phyloP scores from a whole-genome alignment of 1,140 invertebrate species.

The Leptinotarsa lineolata region DNA sequence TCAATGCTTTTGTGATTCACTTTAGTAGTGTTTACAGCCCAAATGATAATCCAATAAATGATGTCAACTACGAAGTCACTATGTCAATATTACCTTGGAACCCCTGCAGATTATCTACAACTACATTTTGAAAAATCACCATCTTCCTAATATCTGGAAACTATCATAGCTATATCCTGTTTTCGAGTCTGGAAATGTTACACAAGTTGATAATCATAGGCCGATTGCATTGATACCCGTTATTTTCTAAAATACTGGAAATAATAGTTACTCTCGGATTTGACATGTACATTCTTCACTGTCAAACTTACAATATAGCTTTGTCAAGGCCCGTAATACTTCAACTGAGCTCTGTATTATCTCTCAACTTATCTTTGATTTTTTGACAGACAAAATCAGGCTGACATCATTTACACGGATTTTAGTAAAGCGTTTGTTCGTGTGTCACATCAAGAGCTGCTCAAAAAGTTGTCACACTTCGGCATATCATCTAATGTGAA shows the following conservation, averaged over 20 bases:
- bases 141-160: neutral
- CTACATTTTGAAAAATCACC: neutral
- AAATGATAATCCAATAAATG: too few species aligned
- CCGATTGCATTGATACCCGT: slow-evolving; percentile 11
- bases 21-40: too few species aligned
- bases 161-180: neutral
- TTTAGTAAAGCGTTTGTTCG: neutral
- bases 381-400: neutral
- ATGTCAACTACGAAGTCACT: too few species aligned
- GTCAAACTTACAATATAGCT: neutral
- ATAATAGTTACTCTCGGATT: neutral
- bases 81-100: too few species aligned
- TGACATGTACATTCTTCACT: neutral
- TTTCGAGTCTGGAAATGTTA: slow-evolving; percentile 10
- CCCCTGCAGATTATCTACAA: neutral
- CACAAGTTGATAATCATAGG: neutral
- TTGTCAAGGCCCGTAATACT: neutral
- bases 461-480: neutral
- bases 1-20: too few species aligned
- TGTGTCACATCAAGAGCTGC: neutral
- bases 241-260: slow-evolving; percentile 12
- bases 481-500: neutral
- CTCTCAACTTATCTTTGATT: neutral
- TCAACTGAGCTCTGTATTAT: slow-evolving; percentile 8
- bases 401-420: neutral